Percentiles rank a stretch among this genome's conserved stretches.
phyloP scores from a whole-genome alignment of 2,113 vertebrate genomes.

The Scortum barcoo region DNA sequence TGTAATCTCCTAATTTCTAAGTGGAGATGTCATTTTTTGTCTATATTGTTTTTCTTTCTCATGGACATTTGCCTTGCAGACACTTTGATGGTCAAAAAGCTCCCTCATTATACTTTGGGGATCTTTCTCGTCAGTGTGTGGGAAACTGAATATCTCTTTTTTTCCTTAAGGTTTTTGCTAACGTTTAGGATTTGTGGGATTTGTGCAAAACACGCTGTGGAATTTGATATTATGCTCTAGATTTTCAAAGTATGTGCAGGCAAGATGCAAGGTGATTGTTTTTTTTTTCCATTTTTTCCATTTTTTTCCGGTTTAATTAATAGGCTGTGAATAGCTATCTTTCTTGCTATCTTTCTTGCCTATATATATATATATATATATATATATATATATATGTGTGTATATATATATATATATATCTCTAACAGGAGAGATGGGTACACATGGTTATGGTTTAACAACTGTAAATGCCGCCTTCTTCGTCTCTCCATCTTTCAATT shows the following conservation, averaged over 20 bases:
- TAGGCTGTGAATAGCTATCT: neutral
- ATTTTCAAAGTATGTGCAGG: neutral
- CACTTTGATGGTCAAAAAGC: neutral
- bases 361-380: no score
- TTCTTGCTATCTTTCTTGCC: no score
- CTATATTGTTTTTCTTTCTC: constrained; percentile 2
- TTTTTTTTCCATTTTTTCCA: neutral
- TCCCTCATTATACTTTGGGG: neutral
- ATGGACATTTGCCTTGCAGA: neutral
- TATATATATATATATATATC: no score
- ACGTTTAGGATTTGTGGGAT: neutral
- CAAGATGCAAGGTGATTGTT: neutral
- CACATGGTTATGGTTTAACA: no score
- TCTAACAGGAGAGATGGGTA: constrained; percentile 55
- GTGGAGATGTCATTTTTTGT: constrained; percentile 2
- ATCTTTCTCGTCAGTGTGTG: neutral
- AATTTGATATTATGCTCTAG: neutral
- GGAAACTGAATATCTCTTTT: neutral
- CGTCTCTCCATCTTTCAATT: no score
- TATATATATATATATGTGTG: no score
- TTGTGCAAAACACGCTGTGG: neutral
- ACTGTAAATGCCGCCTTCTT: no score
- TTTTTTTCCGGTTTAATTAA: neutral
- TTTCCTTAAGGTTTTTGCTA: neutral
- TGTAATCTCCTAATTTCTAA: constrained; percentile 3